Percentiles rank a stretch among this genome's conserved stretches.
Conservation (phyloP, 1,140 invertebrate species). For the Cyrtorhinus lividipennis region DNA sequence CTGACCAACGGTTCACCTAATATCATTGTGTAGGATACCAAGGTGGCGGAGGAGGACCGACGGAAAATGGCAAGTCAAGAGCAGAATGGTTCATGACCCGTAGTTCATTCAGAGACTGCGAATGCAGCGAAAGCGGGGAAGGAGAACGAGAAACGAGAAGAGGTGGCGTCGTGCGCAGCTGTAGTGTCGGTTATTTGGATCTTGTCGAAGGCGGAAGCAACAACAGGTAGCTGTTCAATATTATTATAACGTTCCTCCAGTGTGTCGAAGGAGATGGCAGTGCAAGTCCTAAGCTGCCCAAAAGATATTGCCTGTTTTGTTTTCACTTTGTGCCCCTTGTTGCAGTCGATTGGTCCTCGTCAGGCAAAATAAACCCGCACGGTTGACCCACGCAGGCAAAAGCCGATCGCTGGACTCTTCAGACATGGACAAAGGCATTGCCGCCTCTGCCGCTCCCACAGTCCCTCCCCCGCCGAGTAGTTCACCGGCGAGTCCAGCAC, state of each 20-base stretch:
- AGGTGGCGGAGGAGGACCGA: background rate
- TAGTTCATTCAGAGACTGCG: constrained; percentile 24
- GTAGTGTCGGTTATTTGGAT: constrained; percentile 70
- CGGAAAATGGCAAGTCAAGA: constrained; percentile 12
- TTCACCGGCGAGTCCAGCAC: constrained; percentile 28
- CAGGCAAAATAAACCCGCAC: constrained; percentile 34
- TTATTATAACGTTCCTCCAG: too few species aligned
- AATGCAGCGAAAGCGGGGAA: constrained; percentile 19
- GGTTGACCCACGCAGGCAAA: constrained; percentile 60
- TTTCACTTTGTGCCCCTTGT: too few species aligned
- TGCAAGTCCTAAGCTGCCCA: too few species aligned
- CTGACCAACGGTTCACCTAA: too few species aligned
- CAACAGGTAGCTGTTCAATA: constrained; percentile 9
- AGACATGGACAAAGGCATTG: constrained; percentile 32
- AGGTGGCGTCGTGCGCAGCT: constrained; percentile 39
- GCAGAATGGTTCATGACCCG: constrained; percentile 24
- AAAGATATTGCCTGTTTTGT: too few species aligned
- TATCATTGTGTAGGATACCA: constrained; percentile 17
- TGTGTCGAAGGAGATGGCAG: too few species aligned
- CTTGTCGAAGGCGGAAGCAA: constrained; percentile 47
- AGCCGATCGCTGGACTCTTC: constrained; percentile 69
- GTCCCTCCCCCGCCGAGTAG: constrained; percentile 22
- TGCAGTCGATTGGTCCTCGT: constrained; percentile 17
- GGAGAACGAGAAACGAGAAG: constrained; percentile 4
- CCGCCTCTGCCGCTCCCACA: constrained; percentile 22